Evolutionary conservation across 2,113 vertebrate genomes (phyloP), one percentile per base, ranked within the genome.

Genomic region (Chiloscyllium plagiosum): DNA sequence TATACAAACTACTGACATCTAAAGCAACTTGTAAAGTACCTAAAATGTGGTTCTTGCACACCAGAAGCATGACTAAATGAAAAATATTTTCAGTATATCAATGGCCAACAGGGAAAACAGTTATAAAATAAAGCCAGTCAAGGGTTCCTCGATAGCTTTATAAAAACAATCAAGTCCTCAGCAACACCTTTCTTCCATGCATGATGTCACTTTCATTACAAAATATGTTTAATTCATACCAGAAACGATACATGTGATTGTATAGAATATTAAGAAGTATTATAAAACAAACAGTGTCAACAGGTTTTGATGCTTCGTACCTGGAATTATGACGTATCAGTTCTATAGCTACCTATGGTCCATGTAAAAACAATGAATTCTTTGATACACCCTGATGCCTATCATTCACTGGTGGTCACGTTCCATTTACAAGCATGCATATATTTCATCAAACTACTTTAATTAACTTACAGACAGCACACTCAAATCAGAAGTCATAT

Each of bases 11-110:
- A 94, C 47, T 94, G 69, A 69, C 66, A 69, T 42, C 52, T 37
- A 69, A 94, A 69, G 37, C n/a, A 19, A 94, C n/a, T 94, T 70
- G 37, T 69, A 69, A 70, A 94, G 66, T 94, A 94, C 92, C 92
- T 70, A 69, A 61, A 37, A 94, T n/a, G 15, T 93, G 29, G 29
- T 90, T 90, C 4, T 90, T 22, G 65, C 68, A 12, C 22, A 94
- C 47, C 66, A 94, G 37, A 65, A 68, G 37, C 19, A 94, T 69
- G n/a, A 42, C 68, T 42, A 66, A 69, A 70, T 94, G 66, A 94
- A 94, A 47, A 47, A 69, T 37, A 47, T 94, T 94, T 61, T 94
- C 65, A 94, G 3, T 47, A 69, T 7, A 26, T 68, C 19, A 94
- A 47, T 26, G 69, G 22, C 29, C 65, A 69, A 47, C 20, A 94